Percentiles rank a stretch among this genome's conserved stretches.
phyloP scores from a whole-genome alignment of 23 tunicate species.

The Botrylloides violaceus region DNA sequence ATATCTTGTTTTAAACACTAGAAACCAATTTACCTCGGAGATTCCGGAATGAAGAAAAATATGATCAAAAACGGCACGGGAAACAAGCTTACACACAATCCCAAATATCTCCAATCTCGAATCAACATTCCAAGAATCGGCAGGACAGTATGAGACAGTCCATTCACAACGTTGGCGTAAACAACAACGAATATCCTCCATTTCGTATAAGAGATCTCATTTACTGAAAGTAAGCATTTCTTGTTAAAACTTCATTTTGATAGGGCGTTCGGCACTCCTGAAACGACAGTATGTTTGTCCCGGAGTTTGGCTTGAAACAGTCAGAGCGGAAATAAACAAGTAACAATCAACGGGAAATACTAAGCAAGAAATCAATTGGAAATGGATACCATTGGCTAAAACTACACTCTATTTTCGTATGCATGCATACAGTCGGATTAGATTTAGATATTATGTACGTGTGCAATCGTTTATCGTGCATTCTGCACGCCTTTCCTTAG shows the following conservation, averaged over 20 bases:
- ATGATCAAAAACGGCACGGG: background rate
- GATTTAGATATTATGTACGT: too few relatives aligned
- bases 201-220: background rate
- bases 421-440: too few relatives aligned
- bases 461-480: too few relatives aligned
- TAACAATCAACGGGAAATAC: too few relatives aligned
- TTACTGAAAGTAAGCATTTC: background rate
- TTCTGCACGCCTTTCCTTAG: too few relatives aligned
- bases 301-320: too few relatives aligned
- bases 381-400: too few relatives aligned
- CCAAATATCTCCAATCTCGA: background rate
- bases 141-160: background rate
- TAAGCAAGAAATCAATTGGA: background rate
- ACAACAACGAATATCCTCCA: background rate
- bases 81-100: background rate
- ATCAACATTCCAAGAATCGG: background rate
- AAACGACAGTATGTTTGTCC: background rate
- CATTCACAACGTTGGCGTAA: background rate
- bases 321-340: too few relatives aligned
- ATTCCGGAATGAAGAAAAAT: background rate
- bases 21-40: conserved; percentile 1
- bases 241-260: too few relatives aligned
- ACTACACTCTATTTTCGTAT: too few relatives aligned
- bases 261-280: too few relatives aligned
- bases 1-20: too few relatives aligned